Conservation (phyloP, 1,140 invertebrate genomes). For the Reticulitermes speratus region DNA sequence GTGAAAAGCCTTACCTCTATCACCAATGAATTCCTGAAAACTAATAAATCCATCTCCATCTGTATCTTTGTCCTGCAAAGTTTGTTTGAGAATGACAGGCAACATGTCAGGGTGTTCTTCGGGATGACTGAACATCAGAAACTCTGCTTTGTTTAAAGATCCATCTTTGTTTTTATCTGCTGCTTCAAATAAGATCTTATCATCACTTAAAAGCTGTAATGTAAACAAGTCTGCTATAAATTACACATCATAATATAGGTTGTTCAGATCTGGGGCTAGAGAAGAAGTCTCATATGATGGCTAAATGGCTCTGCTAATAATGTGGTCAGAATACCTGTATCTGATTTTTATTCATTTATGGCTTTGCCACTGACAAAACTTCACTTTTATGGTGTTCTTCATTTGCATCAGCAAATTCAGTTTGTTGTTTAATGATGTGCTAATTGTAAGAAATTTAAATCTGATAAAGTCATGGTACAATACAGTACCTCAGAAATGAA, state of each 20-base stretch:
- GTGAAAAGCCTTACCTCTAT: slow-evolving; percentile 53
- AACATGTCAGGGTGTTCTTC: slow-evolving; percentile 92
- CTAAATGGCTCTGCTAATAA: too few relatives aligned
- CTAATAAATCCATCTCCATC: slow-evolving; percentile 80
- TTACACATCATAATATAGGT: background rate
- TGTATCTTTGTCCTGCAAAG: slow-evolving; percentile 79
- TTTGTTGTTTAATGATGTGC: too few relatives aligned
- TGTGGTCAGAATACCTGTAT: too few relatives aligned
- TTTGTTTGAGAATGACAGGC: slow-evolving; percentile 77
- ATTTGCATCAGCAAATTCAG: too few relatives aligned
- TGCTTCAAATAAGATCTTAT: slow-evolving; percentile 80
- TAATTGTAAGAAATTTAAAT: too few relatives aligned
- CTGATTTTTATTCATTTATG: too few relatives aligned
- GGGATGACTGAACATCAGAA: slow-evolving; percentile 87
- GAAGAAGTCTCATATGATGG: too few relatives aligned
- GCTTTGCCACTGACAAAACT: too few relatives aligned
- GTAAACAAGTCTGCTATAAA: slow-evolving; percentile 25
- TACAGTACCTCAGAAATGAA: too few relatives aligned
- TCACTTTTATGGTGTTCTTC: too few relatives aligned
- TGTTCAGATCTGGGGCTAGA: too few relatives aligned
- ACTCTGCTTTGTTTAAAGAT: slow-evolving; percentile 75
- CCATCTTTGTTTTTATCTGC: slow-evolving; percentile 88
- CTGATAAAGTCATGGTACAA: too few relatives aligned
- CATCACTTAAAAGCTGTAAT: slow-evolving; percentile 64
- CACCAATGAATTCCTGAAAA: slow-evolving; percentile 81